These are phyloP conservation scores for Chaenogobius annularis DNA, from an alignment of 2,113 vertebrate species.

Conservation along the genomic window DNA sequence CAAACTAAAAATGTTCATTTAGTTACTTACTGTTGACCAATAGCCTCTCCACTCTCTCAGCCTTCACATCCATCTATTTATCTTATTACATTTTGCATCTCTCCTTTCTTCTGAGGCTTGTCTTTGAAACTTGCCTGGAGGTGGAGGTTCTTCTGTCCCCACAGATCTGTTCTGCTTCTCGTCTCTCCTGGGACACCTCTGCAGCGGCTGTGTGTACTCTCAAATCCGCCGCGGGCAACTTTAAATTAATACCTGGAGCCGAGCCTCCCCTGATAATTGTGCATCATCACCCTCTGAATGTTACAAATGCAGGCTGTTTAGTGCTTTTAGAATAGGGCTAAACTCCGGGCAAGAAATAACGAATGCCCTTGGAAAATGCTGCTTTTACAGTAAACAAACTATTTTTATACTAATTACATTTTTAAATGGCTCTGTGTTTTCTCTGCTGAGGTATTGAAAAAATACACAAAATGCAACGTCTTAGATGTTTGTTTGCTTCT, in stretches of 20 bases:
- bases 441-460: slow-evolving; percentile 33
- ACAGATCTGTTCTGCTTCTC: slow-evolving; percentile 59
- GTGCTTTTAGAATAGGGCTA: slow-evolving; percentile 56
- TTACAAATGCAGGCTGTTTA: slow-evolving; percentile 62
- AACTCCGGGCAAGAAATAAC: slow-evolving; percentile 54
- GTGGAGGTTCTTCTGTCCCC: slow-evolving; percentile 65
- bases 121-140: slow-evolving; percentile 68
- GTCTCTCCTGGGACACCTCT: slow-evolving; percentile 69
- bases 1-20: not conserved
- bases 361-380: slow-evolving; percentile 33
- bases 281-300: slow-evolving; percentile 59
- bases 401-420: slow-evolving; percentile 56
- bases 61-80: not conserved
- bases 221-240: slow-evolving; percentile 63
- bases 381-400: slow-evolving; percentile 39
- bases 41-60: not conserved
- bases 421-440: slow-evolving; percentile 28
- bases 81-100: not conserved
- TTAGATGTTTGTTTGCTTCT: not conserved
- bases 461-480: slow-evolving; percentile 26
- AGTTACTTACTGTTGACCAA: not conserved
- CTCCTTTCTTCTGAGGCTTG: slow-evolving; percentile 58
- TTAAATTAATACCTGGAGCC: slow-evolving; percentile 65
- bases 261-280: slow-evolving; percentile 62
- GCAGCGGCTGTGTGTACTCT: slow-evolving; percentile 65